phyloP scores from a whole-genome alignment of 2,888 invertebrate species.

The Tholera decimalis region DNA sequence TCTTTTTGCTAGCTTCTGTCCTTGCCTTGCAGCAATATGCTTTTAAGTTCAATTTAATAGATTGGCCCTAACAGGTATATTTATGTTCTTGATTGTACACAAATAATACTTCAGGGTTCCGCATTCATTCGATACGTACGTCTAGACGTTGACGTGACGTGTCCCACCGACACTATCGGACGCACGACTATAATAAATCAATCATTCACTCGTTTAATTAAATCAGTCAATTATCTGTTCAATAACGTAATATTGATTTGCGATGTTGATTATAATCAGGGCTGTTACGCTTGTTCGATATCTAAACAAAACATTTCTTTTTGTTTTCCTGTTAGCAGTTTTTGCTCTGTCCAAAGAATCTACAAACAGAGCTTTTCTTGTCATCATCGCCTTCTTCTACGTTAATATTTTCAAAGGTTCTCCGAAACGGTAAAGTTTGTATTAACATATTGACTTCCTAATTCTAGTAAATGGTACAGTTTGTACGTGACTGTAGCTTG shows the following conservation, averaged over 20 bases:
- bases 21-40: neutral
- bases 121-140: constrained; percentile 57
- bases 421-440: constrained; percentile 13
- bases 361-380: neutral
- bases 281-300: constrained; percentile 24
- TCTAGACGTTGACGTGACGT: constrained; percentile 61
- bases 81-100: constrained; percentile 39
- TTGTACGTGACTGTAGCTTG: constrained; percentile 35
- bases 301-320: neutral
- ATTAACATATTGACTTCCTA: constrained; percentile 14
- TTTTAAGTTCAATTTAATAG: neutral
- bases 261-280: constrained; percentile 49
- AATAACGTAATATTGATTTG: constrained; percentile 61
- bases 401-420: neutral
- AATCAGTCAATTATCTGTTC: constrained; percentile 61
- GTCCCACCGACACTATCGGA: constrained; percentile 57
- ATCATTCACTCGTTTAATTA: constrained; percentile 62
- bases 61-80: constrained; percentile 38
- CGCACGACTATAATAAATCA: constrained; percentile 63
- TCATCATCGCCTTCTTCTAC: too few species aligned
- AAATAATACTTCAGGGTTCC: constrained; percentile 57
- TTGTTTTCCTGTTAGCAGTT: neutral
- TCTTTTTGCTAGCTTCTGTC: neutral
- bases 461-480: constrained; percentile 27
- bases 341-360: neutral